Base-by-base conservation (phyloP, 2,797 vertebrate species). In the Sphaeramia orbicularis region DNA sequence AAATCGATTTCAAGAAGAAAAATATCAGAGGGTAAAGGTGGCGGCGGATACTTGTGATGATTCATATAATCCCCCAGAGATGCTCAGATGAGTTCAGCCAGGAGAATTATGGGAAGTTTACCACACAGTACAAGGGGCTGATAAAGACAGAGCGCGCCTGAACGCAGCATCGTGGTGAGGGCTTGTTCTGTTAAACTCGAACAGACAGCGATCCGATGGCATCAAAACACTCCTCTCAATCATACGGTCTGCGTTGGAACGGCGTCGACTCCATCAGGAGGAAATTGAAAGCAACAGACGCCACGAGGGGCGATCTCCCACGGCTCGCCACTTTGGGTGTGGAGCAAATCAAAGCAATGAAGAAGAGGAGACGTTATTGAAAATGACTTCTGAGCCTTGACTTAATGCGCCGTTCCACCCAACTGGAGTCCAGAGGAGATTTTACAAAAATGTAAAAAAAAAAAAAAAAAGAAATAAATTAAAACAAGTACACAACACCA, bases 311-410 rank as follows among this genome's bases (percentile, higher is more conserved):
- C 30, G 7, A 32, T 7, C 30, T 32, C 30, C 30, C 30, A 9
- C 9, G 8, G 30, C 30, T 7, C 30, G 30, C 30, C 30, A 9
- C 30, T 32, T 32, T 9, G 8, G 30, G 6, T 30, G 30, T 9
- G 47, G 52, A 69, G 71, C 54, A 30, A 60, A 55, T 67, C 78
- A 55, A 66, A 54, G 56, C 2, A 37, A 48, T 55, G 58, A 50
- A 52, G 47, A 53, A 55, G 38, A 24, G 7, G 6, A 42, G 48
- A 56, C 60, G 73, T 72, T 15, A 53, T 11, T 49, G 56, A 60
- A 57, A 64, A 66, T 9, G 12, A 59, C 47, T 50, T 49, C 42
- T 58, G 73, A 73, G 71, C 62, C 42, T 59, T 47, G 66, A 45
- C 32, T 65, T 24, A 32, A 38, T 48, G 65, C 62, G 65, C 51